phyloP scores from a whole-genome alignment of 2,113 vertebrate genomes.

The Oncorhynchus gorbuscha region DNA sequence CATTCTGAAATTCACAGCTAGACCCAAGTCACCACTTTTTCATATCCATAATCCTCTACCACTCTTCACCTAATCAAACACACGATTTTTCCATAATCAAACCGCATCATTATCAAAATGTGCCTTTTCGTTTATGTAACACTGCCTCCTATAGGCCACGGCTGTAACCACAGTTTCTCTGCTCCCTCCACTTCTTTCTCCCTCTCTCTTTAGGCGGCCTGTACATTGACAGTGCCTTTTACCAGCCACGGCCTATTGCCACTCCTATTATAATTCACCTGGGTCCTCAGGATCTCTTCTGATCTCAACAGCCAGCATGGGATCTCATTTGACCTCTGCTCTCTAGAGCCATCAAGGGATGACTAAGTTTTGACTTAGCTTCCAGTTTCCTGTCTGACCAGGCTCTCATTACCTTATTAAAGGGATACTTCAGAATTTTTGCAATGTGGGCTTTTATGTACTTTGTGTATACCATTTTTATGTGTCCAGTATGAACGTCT shows the following conservation, averaged over 20 bases:
- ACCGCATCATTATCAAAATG: too few relatives aligned
- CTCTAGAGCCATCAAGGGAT: not conserved
- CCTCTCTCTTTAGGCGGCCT: slow-evolving; percentile 59
- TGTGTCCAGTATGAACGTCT: too few relatives aligned
- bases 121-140: not conserved
- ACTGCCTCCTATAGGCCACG: slow-evolving; percentile 6
- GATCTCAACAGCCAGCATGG: slow-evolving; percentile 28
- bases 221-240: slow-evolving; percentile 65
- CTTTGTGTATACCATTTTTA: too few relatives aligned
- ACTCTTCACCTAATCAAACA: too few relatives aligned
- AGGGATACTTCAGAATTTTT: too few relatives aligned
- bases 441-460: too few relatives aligned
- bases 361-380: not conserved
- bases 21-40: too few relatives aligned
- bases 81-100: too few relatives aligned
- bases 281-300: slow-evolving; percentile 67
- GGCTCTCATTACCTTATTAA: not conserved
- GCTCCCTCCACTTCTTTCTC: not conserved
- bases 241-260: slow-evolving; percentile 66
- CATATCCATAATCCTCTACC: too few relatives aligned
- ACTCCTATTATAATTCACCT: slow-evolving; percentile 69
- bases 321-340: too few relatives aligned
- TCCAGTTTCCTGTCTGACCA: not conserved
- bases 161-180: slow-evolving; percentile 13
- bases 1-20: too few relatives aligned